Percentiles rank a stretch among this genome's conserved stretches.
phyloP scores from a whole-genome alignment of 2,888 invertebrate species.

The Caenorhabditis sulstoni region DNA sequence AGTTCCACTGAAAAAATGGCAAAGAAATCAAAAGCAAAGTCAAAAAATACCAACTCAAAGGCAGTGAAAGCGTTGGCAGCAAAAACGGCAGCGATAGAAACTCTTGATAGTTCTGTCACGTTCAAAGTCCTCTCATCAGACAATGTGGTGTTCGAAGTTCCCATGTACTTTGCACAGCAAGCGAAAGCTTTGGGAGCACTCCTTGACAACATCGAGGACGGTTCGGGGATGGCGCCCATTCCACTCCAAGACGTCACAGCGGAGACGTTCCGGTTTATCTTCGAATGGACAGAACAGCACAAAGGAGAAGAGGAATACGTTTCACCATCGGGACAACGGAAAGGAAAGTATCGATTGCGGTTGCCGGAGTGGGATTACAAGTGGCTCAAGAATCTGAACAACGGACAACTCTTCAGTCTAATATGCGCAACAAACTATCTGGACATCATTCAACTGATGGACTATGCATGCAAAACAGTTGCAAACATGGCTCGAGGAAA shows the following conservation, averaged over 20 bases:
- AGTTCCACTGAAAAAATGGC: no score
- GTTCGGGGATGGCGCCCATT: background rate
- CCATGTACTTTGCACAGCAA: background rate
- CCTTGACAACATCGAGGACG: background rate
- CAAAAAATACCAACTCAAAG: no score
- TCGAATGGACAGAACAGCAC: slow-evolving; percentile 1
- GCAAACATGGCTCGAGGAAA: slow-evolving; percentile 12
- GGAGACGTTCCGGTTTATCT: background rate
- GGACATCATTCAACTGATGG: background rate
- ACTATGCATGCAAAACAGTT: background rate
- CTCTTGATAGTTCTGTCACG: no score
- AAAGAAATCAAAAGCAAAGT: no score
- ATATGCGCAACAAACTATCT: slow-evolving; percentile 7
- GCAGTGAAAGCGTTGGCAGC: no score
- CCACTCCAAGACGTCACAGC: background rate
- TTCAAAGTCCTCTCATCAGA: no score
- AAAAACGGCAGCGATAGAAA: no score
- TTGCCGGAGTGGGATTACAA: slow-evolving; percentile 1
- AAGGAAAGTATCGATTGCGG: no score
- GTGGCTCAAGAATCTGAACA: background rate
- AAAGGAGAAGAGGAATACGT: background rate
- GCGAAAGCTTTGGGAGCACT: background rate
- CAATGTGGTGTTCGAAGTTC: no score
- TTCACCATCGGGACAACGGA: background rate
- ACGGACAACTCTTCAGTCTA: background rate